Evolutionary conservation across 2,888 invertebrate genomes (phyloP).

Genomic region (Synergus gifuensis): DNA sequence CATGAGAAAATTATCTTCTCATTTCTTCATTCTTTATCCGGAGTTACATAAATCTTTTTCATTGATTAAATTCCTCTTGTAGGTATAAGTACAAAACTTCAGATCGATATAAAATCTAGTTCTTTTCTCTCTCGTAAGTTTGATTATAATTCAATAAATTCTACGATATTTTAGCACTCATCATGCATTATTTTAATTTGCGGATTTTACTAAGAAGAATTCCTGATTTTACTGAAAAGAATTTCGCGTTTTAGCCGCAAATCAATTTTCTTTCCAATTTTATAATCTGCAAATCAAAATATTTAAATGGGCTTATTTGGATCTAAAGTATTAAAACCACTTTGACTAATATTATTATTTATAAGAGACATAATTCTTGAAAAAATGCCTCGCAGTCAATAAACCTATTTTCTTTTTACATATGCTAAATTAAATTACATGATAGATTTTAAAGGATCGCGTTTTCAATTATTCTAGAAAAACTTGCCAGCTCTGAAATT

Average conservation of each 20-base stretch:
- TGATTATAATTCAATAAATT: background rate
- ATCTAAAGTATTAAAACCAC: background rate
- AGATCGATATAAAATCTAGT: background rate
- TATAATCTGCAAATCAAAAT: background rate
- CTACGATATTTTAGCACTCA: background rate
- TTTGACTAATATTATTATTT: conserved; percentile 9
- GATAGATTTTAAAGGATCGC: conserved; percentile 16
- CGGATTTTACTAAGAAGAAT: background rate
- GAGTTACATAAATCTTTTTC: background rate
- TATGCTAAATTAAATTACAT: conserved; percentile 12
- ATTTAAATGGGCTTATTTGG: background rate
- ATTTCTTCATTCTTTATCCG: background rate
- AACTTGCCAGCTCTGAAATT: conserved; percentile 22
- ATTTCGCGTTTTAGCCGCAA: background rate
- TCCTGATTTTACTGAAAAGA: background rate
- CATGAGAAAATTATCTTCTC: background rate
- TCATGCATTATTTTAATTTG: background rate
- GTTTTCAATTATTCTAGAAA: conserved; percentile 1
- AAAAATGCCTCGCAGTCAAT: conserved; percentile 2
- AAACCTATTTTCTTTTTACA: conserved; percentile 23
- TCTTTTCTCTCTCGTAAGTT: background rate
- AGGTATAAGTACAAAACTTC: conserved; percentile 18
- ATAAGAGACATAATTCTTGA: conserved; percentile 7
- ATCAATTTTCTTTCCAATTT: background rate
- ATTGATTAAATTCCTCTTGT: conserved; percentile 3